Evolutionary conservation across 2,113 vertebrate genomes (phyloP), one percentile per base, ranked within the genome.

Genomic region (Vulpes vulpes): DNA sequence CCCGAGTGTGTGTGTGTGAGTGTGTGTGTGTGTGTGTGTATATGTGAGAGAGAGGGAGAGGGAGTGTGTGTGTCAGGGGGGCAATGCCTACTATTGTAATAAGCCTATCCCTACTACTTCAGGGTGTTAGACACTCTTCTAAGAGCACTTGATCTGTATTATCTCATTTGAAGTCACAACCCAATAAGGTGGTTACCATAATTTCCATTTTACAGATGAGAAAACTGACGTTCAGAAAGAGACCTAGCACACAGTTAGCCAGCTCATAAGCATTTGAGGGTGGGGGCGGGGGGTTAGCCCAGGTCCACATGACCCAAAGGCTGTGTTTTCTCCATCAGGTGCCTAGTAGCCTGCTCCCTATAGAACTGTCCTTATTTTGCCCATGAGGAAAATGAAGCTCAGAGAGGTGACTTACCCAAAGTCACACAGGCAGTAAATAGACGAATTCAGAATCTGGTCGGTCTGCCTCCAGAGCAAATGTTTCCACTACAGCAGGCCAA

Each of bases 331-430:
- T 91, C 53, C 15, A 20, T 38, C 60, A n/a, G 20, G 17, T 3
- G n/a, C 7, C 35, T 25, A 84, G 59, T 65, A 49, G 16, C 8
- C 57, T 64, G 57, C 5, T 38, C 12, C 15, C 62, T 57, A 22
- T 0, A 73, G 59, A 76, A 79, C 0, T 17, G 25, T 57, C 5
- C 14, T 76, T 55, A 73, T 4, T 96, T 90, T 76, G 85, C 32
- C 83, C 35, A 57, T 3, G 86, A 81, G 35, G 78, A 92, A n/a
- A 79, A 65, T 11, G n/a, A 91, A 60, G 30, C 73, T 97, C 49
- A 67, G 92, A 91, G 84, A 20, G 59, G n/a, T 55, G 94, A 93
- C 95, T 98, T 97, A 69, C 91, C 85, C 38, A 22, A 88, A 49
- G 49, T 86, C 43, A 93, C 59, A 43, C 64, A 79, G 30, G 64